Evolutionary conservation across 2,113 vertebrate species (phyloP), one percentile per base, ranked within the genome.

Genomic region (Xiphias gladius): DNA sequence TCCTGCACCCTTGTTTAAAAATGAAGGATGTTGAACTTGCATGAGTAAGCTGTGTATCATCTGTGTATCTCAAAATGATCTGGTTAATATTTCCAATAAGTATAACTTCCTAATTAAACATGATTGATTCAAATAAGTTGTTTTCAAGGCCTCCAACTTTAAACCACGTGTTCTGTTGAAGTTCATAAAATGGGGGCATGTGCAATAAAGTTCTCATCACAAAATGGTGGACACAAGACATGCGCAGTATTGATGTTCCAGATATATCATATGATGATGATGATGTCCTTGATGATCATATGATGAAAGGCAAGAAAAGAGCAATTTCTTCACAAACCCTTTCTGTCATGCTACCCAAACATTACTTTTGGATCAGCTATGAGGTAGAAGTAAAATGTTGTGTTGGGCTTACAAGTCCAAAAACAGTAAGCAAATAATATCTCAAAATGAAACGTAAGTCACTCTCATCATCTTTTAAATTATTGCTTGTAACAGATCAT

Each of bases 111-210:
- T 32, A 30, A 35, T 59, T 28, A 72, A 70, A 54, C 39, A 20
- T 1, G 17, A 73, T 65, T 35, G 8, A 16, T 54, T 72, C 0
- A 37, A 68, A 30, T 26, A 61, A 71, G 30, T 4, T 0, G 9
- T 70, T 65, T 87, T 80, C 13, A 28, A 32, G 9, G 54, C 41
- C n/a, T 61, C n/a, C 5, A 26, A 71, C 54, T 39, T 64, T 55
- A 22, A 71, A 86, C 35, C 74, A 80, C 20, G 37, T 81, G 57
- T 30, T 61, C 52, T 22, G 32, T 19, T 12, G 4, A 61, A 86
- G 58, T 82, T 92, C 83, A 80, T 85, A 84, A 93, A 92, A 93
- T 93, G 93, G 93, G 82, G 82, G 92, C 85, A 73, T 67, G 73
- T 80, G 86, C 69, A 86, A 46, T 78, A 54, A 86, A 63, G 83